Evolutionary conservation across 2,797 vertebrate species (phyloP).

Genomic region (Valencia hispanica): DNA sequence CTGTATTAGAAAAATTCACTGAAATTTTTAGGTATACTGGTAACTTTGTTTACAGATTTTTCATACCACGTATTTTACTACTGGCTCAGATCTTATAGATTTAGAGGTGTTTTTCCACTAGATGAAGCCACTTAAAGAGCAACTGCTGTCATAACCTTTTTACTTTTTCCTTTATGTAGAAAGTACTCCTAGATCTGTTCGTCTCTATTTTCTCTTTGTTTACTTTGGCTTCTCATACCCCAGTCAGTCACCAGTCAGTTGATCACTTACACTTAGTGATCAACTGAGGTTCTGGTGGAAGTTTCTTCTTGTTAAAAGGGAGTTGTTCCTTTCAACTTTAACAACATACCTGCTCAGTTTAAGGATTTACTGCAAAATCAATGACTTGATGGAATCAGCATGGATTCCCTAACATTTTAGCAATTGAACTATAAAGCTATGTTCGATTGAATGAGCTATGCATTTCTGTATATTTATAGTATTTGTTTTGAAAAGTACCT

Average conservation of each 20-base stretch:
- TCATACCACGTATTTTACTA: constrained; percentile 20
- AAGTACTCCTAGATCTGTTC: no score
- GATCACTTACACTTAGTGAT: no score
- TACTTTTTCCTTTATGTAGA: no score
- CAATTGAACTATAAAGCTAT: background rate
- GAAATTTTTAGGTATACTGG: constrained; percentile 1
- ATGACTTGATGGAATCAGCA: background rate
- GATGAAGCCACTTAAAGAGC: no score
- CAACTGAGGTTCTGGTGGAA: no score
- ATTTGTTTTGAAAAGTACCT: background rate
- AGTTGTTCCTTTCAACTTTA: background rate
- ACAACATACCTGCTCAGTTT: background rate
- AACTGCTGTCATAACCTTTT: no score
- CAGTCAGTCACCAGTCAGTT: no score
- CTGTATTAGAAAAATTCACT: constrained; percentile 10
- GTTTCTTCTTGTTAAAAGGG: background rate
- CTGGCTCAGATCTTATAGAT: background rate
- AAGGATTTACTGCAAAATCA: background rate
- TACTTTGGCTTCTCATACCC: no score
- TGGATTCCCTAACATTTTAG: background rate
- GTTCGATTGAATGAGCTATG: background rate
- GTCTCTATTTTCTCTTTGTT: no score
- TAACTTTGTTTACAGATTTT: constrained; percentile 1
- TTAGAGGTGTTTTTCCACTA: background rate
- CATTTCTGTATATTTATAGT: background rate